phyloP scores from a whole-genome alignment of 1,140 invertebrate species.

The Sarcophaga bullata region DNA sequence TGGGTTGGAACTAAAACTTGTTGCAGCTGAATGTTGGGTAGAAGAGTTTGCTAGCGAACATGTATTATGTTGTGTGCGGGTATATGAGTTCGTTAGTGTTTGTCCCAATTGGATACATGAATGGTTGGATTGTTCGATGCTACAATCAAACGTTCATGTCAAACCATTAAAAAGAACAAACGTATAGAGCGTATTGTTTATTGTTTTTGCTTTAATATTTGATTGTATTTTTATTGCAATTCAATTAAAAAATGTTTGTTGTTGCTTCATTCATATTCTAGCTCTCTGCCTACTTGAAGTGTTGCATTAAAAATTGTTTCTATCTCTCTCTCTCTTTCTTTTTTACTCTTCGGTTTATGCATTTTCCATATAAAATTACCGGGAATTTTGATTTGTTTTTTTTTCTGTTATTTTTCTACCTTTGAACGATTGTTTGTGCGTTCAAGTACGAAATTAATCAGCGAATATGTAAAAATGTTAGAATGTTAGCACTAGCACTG shows the following conservation, averaged over 20 bases:
- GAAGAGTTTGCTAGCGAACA: slow-evolving; percentile 2
- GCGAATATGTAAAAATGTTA: neutral
- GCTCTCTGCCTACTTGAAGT: no score
- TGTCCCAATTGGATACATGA: neutral
- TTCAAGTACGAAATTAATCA: slow-evolving; percentile 15
- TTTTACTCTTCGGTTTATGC: neutral
- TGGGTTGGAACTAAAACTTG: neutral
- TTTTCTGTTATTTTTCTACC: no score
- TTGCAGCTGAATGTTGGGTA: neutral
- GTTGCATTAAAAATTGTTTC: no score
- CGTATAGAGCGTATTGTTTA: neutral
- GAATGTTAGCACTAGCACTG: neutral
- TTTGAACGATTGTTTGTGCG: no score
- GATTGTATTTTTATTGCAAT: neutral
- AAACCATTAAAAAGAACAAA: neutral
- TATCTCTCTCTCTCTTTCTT: no score
- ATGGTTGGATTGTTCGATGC: neutral
- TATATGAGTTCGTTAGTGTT: neutral
- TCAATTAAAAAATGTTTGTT: no score
- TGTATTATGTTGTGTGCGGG: neutral
- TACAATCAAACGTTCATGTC: neutral
- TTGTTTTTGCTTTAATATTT: neutral
- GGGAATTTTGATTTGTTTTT: neutral
- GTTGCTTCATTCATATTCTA: no score
- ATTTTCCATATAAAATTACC: neutral